Base-by-base conservation (phyloP, 2,888 invertebrate species). In the Aleiodes alternator region DNA sequence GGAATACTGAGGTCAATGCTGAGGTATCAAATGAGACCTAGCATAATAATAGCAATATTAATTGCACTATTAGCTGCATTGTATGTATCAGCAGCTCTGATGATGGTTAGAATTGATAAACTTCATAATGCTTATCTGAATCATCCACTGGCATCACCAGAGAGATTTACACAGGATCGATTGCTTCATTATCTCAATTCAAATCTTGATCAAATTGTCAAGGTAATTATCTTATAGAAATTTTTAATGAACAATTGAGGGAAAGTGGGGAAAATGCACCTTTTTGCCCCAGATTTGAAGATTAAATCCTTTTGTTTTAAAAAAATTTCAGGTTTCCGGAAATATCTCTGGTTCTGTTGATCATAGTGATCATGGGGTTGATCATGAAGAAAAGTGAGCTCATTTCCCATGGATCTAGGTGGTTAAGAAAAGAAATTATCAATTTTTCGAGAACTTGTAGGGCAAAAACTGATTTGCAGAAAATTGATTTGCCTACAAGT, bases 131-230 rank as follows among this genome's bases (percentile, higher is more conserved):
- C 86, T 50, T 88, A 88, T 81, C 80, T 88, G 8, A 88, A 88
- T 79, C 87, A 88, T 79, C 87, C 88, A 5, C 82, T 88, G 8
- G 84, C 86, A 16, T 87, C 88, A n/a, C 86, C 88, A 12, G 88
- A 88, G 79, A 82, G 85, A 64, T 86, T 87, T 66, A 87, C 87
- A 4, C 86, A 88, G 59, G 86, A 88, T 80, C 86, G 84, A 55
- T 82, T 88, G 29, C 76, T 88, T 78, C 87, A 87, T 71, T 88
- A 88, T 90, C 92, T 96, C 78, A 93, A 94, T 84, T 92, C 94
- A 80, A 96, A 96, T 91, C 92, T 96, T 82, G 92, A 96, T 89
- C 93, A 96, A 90, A 94, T 96, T 84, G 93, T 95, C 78, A 95
- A 95, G 93, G 96, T 95, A 89, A 87, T 85, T 76, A 5, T 74